Base-by-base conservation (phyloP, 2,888 invertebrate species). In the Lycophotia porphyrea region DNA sequence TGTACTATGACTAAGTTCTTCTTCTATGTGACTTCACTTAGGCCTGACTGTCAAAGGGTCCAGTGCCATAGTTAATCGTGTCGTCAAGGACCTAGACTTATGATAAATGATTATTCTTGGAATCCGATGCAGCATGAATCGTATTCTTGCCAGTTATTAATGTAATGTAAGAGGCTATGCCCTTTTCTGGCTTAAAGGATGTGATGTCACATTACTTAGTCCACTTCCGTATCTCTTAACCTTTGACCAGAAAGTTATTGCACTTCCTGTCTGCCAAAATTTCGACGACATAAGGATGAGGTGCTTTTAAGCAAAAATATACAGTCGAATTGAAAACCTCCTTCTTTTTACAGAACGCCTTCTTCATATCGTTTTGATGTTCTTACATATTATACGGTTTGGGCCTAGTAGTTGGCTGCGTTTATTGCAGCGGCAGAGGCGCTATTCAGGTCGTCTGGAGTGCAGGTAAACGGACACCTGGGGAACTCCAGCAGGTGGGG, bases 51-150 rank as follows among this genome's bases (percentile, higher is more conserved):
- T 74, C 76, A 77, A 76, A 65, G 77, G 76, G 47, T 75, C 63
- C 47, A 74, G 34, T 52, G 72, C 78, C 76, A 80, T 74, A 39
- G 27, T n/a, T 60, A 34, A 24, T 5, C 61, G 68, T 78, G 69
- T 44, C 78, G 66, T 61, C 47, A 74, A 36, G 72, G 66, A 49
- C 69, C 69, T 44, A 52, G 66, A 61, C 18, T 44, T 49, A 71
- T 86, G 80, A 76, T 83, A 79, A 80, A 84, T 77, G 8, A 15
- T 47, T 68, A 70, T 87, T 88, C 85, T 84, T 64, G 71, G 86
- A 84, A 87, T 31, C n/a, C 24, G 67, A 71, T 36, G 52, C 24
- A 65, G 66, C 34, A 65, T 84, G 84, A 76, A 76, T 86, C 63
- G 66, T 72, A 49, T 64, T 44, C 27, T 70, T 71, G 71, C 31